A percentile compares a stretch with the other conserved stretches of the same genome.
Evolutionary conservation across 2,113 vertebrate species (phyloP).

Genomic region (Lates calcarifer): DNA sequence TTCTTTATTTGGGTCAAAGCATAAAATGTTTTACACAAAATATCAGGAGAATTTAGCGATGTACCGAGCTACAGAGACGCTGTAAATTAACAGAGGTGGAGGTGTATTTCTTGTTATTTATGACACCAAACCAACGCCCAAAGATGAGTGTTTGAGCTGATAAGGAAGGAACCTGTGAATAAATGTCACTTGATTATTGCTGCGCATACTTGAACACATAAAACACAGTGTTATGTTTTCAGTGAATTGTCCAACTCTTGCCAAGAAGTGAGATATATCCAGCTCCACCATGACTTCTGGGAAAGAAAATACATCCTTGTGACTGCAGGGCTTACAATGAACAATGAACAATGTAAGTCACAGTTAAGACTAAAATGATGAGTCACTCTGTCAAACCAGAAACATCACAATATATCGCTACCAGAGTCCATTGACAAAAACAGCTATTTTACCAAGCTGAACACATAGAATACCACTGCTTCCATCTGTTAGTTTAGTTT

Average conservation of each 20-base stretch:
- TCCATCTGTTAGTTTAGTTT: too few relatives aligned
- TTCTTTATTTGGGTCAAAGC: too few relatives aligned
- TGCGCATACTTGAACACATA: not conserved
- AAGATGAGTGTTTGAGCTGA: not conserved
- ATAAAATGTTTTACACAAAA: too few relatives aligned
- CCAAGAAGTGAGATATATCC: not conserved
- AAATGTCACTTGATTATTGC: not conserved
- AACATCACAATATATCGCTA: too few relatives aligned
- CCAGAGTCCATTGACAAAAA: too few relatives aligned
- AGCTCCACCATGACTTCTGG: rapidly evolving
- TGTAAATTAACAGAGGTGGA: not conserved
- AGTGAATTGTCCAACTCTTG: not conserved
- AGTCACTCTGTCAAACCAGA: too few relatives aligned
- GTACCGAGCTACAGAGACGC: too few relatives aligned
- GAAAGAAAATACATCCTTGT: not conserved
- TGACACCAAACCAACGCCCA: not conserved
- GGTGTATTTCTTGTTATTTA: not conserved
- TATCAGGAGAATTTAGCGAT: too few relatives aligned
- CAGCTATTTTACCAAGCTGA: too few relatives aligned
- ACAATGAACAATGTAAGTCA: slow-evolving; percentile 1
- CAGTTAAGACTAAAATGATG: not conserved
- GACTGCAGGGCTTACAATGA: not conserved
- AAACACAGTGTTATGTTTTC: too few relatives aligned
- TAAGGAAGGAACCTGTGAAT: not conserved
- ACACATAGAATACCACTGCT: too few relatives aligned